These are phyloP conservation scores for Drosophila pullipes DNA, from an alignment of 2,888 invertebrate species.

Conservation along the genomic window DNA sequence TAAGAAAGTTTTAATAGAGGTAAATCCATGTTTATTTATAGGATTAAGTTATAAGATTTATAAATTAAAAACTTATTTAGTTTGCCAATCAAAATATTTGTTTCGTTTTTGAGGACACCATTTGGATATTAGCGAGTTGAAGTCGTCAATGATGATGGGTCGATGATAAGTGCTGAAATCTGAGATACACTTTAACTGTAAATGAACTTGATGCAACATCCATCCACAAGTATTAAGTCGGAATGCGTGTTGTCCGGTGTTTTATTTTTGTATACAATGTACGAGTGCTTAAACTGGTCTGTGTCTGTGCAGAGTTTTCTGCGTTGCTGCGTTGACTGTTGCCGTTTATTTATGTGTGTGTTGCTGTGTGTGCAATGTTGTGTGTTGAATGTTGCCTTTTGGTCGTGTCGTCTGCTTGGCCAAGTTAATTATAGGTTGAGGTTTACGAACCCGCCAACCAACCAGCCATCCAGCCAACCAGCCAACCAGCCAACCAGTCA, in stretches of 20 bases:
- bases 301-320: conserved; percentile 34
- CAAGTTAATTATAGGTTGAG: conserved; percentile 82
- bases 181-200: neutral
- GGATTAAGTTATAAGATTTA: rapidly evolving
- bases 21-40: neutral
- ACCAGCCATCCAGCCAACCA: too few species aligned
- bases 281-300: conserved; percentile 35
- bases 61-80: too few species aligned
- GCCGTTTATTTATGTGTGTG: conserved; percentile 2
- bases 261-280: conserved; percentile 3
- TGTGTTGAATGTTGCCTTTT: conserved; percentile 32
- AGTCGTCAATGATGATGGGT: neutral
- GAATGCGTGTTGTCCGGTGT: neutral
- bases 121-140: neutral
- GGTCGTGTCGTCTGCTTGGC: conserved; percentile 67
- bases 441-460: conserved; percentile 73
- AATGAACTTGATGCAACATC: neutral
- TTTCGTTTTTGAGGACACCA: neutral
- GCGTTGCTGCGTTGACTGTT: conserved; percentile 13
- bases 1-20: too few species aligned
- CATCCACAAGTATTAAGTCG: neutral
- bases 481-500: too few species aligned
- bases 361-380: conserved; percentile 18
- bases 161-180: neutral
- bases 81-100: neutral